Evolutionary conservation across 2,888 invertebrate species (phyloP).

Genomic region (Morpho deidamia): DNA sequence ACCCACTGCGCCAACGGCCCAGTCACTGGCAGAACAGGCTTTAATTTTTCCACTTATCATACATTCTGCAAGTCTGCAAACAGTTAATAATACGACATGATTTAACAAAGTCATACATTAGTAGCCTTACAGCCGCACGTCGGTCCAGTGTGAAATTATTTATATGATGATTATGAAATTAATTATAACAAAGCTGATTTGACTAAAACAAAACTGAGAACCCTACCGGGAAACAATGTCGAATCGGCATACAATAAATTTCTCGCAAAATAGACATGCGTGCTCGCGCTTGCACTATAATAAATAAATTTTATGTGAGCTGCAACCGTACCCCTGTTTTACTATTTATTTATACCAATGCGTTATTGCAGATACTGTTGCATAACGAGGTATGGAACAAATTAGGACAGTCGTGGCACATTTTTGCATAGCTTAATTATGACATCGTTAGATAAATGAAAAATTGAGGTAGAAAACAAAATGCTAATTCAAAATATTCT

Average conservation of each 20-base stretch:
- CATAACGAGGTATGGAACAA: slow-evolving; percentile 17
- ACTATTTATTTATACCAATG: slow-evolving; percentile 39
- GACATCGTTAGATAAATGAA: too few relatives aligned
- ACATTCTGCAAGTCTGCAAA: too few relatives aligned
- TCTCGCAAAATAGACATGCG: slow-evolving; percentile 65
- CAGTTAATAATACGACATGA: too few relatives aligned
- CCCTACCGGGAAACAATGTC: slow-evolving; percentile 55
- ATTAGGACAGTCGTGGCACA: neutral
- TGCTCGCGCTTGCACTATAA: slow-evolving; percentile 55
- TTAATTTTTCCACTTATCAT: too few relatives aligned
- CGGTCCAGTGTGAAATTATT: slow-evolving; percentile 6
- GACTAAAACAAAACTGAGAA: slow-evolving; percentile 33
- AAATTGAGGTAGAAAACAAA: too few relatives aligned
- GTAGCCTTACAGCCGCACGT: neutral
- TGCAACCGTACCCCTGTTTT: slow-evolving; percentile 41
- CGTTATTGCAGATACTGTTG: slow-evolving; percentile 19
- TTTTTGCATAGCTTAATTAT: neutral
- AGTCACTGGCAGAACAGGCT: too few relatives aligned
- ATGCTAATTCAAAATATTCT: too few relatives aligned
- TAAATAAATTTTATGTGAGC: slow-evolving; percentile 65
- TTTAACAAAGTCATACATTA: too few relatives aligned
- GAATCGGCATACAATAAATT: slow-evolving; percentile 67
- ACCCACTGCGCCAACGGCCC: too few relatives aligned
- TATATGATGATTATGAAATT: too few relatives aligned
- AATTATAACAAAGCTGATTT: slow-evolving; percentile 24